Evolutionary conservation across 2,113 vertebrate species (phyloP).

Genomic region (Herpetotheres cachinnans): DNA sequence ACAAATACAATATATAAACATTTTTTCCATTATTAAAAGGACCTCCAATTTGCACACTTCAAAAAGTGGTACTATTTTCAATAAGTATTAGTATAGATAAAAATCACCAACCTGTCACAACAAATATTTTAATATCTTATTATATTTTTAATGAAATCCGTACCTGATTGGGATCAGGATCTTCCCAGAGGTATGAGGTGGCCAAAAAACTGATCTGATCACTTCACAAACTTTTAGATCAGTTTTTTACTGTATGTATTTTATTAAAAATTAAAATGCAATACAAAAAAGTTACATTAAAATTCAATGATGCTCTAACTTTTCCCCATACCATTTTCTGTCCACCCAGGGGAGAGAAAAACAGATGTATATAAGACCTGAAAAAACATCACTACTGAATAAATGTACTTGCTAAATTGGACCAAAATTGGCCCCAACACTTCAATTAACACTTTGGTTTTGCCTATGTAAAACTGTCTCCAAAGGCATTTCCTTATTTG

Average conservation of each 20-base stretch:
- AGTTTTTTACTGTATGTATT: not conserved
- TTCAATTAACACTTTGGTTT: constrained; percentile 43
- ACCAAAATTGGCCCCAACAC: constrained; percentile 3
- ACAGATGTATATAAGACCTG: not conserved
- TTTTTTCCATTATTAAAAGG: not conserved
- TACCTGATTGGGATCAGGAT: not conserved
- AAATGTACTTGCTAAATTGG: constrained; percentile 26
- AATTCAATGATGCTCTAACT: constrained; percentile 29
- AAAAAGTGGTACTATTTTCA: not conserved
- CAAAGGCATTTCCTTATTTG: constrained; percentile 24
- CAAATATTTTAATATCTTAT: not conserved
- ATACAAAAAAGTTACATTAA: constrained; percentile 40
- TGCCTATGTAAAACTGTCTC: constrained; percentile 25
- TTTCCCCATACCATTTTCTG: constrained; percentile 6
- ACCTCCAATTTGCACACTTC: not conserved
- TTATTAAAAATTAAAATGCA: constrained; percentile 55
- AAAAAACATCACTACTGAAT: not conserved
- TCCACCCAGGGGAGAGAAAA: not conserved
- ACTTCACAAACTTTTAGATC: not conserved
- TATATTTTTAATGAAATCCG: not conserved
- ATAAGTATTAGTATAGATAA: not conserved
- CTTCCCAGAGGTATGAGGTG: not conserved
- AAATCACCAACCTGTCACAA: not conserved
- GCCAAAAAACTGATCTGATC: not conserved
- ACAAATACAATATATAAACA: too few species aligned